phyloP scores from a whole-genome alignment of 2,888 invertebrate species.

The Germaria angustata region DNA sequence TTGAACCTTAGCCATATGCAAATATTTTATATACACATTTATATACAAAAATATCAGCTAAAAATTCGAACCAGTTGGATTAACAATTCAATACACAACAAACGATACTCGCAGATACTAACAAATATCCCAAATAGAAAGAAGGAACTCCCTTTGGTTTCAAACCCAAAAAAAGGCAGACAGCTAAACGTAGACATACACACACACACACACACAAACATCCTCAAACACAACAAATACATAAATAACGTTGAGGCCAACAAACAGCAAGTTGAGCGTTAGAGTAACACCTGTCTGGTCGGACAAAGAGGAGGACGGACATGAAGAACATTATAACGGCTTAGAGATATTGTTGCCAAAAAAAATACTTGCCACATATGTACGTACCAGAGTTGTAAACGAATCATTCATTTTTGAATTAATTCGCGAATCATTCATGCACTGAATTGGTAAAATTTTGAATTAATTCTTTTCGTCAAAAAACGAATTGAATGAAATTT shows the following conservation, averaged over 20 bases:
- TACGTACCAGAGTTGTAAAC: not conserved
- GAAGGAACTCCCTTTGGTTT: constrained; percentile 18
- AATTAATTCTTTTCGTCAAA: no score
- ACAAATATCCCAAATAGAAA: constrained; percentile 10
- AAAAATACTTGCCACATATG: constrained; percentile 30
- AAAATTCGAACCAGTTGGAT: constrained; percentile 60
- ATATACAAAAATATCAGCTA: constrained; percentile 17
- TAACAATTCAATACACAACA: constrained; percentile 65
- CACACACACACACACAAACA: not conserved
- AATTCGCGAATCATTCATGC: no score
- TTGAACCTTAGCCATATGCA: constrained; percentile 58
- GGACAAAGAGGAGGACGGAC: constrained; percentile 64
- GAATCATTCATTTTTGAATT: no score
- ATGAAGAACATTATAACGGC: constrained; percentile 65
- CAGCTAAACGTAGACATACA: not conserved
- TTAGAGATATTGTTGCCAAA: constrained; percentile 66
- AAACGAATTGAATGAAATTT: not conserved
- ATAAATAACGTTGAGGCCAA: constrained; percentile 45
- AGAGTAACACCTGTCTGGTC: constrained; percentile 67
- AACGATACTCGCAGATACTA: constrained; percentile 28
- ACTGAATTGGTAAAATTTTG: no score
- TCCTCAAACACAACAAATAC: constrained; percentile 6
- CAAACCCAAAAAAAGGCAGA: constrained; percentile 17
- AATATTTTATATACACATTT: no score
- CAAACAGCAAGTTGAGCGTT: constrained; percentile 64